These are phyloP conservation scores for Cyrtorhinus lividipennis DNA, from an alignment of 1,140 invertebrate genomes.

Conservation along the genomic window DNA sequence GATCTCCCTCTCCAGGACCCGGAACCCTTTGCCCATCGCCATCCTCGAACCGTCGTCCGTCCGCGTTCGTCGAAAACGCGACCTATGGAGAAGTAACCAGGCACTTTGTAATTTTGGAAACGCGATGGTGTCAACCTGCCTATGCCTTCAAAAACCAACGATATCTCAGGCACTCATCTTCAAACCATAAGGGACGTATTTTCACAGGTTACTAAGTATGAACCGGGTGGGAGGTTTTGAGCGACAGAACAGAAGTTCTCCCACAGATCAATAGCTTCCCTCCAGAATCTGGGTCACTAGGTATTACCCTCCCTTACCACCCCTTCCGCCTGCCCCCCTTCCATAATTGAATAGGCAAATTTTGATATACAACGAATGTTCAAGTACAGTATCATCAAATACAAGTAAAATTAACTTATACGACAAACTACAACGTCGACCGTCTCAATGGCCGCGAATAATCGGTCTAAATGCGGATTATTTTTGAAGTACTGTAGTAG, in stretches of 20 bases:
- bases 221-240: neutral
- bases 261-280: neutral
- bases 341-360: no score
- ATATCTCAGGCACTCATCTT: neutral
- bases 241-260: no score
- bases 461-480: no score
- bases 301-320: neutral
- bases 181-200: neutral
- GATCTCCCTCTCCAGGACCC: conserved; percentile 73
- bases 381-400: no score
- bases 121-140: neutral
- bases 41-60: conserved; percentile 33
- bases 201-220: neutral
- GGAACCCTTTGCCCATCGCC: conserved; percentile 87
- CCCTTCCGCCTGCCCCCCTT: no score
- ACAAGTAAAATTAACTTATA: no score
- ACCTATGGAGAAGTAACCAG: no score
- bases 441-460: no score
- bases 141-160: neutral
- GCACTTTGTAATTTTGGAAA: neutral
- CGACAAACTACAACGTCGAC: no score
- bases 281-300: neutral
- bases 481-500: no score
- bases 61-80: no score
- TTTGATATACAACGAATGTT: no score